These are phyloP conservation scores for Dinocampus coccinellae DNA, from an alignment of 2,888 invertebrate genomes.

Conservation along the genomic window DNA sequence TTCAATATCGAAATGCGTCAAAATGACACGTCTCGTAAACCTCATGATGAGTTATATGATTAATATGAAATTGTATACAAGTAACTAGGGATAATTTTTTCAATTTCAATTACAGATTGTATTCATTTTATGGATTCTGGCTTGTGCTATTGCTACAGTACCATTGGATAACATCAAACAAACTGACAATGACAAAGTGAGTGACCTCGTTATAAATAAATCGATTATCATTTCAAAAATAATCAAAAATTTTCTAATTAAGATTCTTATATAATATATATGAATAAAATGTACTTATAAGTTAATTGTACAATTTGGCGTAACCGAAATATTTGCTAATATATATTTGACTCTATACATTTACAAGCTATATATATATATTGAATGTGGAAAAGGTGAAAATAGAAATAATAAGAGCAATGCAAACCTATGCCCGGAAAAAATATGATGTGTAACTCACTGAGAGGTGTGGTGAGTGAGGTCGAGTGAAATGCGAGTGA, in stretches of 20 bases:
- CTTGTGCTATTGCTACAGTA: conserved; percentile 60
- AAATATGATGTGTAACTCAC: conserved; percentile 8
- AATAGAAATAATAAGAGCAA: neutral
- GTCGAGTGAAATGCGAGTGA: conserved; percentile 24
- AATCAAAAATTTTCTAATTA: neutral
- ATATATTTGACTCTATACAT: conserved; percentile 10
- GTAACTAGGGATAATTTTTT: neutral
- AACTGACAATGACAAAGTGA: conserved; percentile 67
- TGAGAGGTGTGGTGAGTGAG: neutral
- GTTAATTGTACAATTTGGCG: neutral
- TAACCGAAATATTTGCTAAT: conserved; percentile 1
- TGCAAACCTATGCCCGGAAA: neutral
- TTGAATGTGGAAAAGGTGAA: neutral
- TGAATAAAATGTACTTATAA: neutral
- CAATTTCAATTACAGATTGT: conserved; percentile 59
- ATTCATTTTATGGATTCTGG: conserved; percentile 59
- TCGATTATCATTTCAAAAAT: neutral
- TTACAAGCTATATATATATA: neutral
- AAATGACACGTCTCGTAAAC: too few species aligned
- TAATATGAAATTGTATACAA: neutral
- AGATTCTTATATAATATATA: neutral
- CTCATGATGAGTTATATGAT: too few species aligned
- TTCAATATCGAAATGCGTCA: too few species aligned
- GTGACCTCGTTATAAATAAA: conserved; percentile 33
- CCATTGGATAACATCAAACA: conserved; percentile 68